A percentile compares a stretch with the other conserved stretches of the same genome.
Conservation (phyloP, 2,797 vertebrate genomes). For the Melanotaenia boesemani region DNA sequence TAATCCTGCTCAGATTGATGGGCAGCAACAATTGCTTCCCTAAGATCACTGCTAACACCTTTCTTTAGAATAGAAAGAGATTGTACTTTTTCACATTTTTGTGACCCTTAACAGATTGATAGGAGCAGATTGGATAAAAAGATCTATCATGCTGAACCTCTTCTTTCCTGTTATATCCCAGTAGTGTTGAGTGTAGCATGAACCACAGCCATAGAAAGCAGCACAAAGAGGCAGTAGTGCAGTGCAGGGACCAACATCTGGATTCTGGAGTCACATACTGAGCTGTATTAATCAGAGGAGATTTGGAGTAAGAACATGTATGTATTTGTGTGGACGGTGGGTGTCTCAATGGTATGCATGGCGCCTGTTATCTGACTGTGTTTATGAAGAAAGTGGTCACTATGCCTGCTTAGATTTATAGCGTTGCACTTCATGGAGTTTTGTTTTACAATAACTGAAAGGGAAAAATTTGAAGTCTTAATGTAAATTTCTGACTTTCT, state of each 20-base stretch:
- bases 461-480: conserved; percentile 13
- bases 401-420: conserved; percentile 16
- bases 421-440: conserved; percentile 17
- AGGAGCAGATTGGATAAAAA: too few species aligned
- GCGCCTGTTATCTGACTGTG: too few species aligned
- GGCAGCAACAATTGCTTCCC: too few species aligned
- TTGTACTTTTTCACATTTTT: too few species aligned
- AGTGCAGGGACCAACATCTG: background rate
- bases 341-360: conserved; percentile 42
- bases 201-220: conserved; percentile 56
- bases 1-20: too few species aligned
- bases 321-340: conserved; percentile 32
- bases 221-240: conserved; percentile 33
- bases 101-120: too few species aligned
- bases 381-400: conserved; percentile 15
- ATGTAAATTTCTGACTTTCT: conserved; percentile 18
- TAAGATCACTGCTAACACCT: too few species aligned
- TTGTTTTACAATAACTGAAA: conserved; percentile 21
- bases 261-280: conserved; percentile 15
- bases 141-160: background rate
- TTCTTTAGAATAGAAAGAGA: too few species aligned
- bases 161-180: conserved; percentile 9
- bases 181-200: conserved; percentile 53
- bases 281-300: conserved; percentile 22
- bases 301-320: conserved; percentile 29